Base-by-base conservation (phyloP, 2,113 vertebrate genomes). In the Axis porcinus region DNA sequence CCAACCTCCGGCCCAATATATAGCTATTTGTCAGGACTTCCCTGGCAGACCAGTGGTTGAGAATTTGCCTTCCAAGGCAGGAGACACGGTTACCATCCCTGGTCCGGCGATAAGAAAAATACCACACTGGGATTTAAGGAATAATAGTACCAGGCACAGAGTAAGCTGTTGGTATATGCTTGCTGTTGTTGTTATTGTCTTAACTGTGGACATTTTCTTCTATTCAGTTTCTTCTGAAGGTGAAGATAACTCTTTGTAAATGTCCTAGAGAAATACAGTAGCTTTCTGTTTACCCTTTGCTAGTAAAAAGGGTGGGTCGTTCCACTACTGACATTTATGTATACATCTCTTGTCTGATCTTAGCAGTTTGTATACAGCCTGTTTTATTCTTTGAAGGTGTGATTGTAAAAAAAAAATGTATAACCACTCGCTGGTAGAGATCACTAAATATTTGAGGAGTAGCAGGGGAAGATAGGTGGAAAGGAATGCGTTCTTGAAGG, bases 191-290 rank as follows among this genome's bases (percentile, higher is more conserved):
- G 92, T 40, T 88, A 58, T 25, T 97, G 21, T 64, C 88, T 98
- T 92, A 93, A 36, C 88, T 62, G 82, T 97, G 98, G 98, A 98
- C 98, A 98, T 91, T 54, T 98, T 97, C 97, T 97, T 96, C 96
- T 97, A 95, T 97, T 91, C 93, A 91, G 98, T 98, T 98, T 99
- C 98, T 97, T 98, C 98, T 97, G 84, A 97, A 36, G 57, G 91
- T 99, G 98, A 98, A 96, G 98, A 96, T 98, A 98, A 98, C 98
- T 98, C 91, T 97, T 98, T 97, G 40, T 84, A 94, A 98, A 98
- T 99, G 98, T 99, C 98, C 98, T 98, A 98, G 52, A 99, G 97
- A 96, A 99, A 98, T 96, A 98, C 43, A 98, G 98, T 98, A 99
- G 98, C 30, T 98, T 98, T 98, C 98, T 99, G 98, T 98, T 99